Evolutionary conservation across 2,888 invertebrate species (phyloP).

Genomic region (Melinopterus prodromus): DNA sequence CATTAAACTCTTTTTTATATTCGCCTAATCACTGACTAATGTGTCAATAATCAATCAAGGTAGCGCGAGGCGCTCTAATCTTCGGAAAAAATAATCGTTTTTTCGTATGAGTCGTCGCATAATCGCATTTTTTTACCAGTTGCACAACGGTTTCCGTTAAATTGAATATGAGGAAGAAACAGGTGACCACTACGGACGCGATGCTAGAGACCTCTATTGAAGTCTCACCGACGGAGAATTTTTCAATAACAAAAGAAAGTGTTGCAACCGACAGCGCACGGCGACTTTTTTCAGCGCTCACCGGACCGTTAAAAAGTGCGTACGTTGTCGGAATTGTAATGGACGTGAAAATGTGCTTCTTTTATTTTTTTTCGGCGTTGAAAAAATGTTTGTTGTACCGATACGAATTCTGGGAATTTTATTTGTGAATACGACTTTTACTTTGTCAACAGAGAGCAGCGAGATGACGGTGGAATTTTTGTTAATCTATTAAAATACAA

Average conservation of each 20-base stretch:
- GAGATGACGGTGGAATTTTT: neutral
- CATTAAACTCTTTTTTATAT: neutral
- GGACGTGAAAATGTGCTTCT: neutral
- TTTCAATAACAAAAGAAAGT: neutral
- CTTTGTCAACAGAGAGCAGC: neutral
- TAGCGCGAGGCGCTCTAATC: neutral
- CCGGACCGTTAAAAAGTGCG: neutral
- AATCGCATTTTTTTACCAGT: neutral
- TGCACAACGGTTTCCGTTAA: neutral
- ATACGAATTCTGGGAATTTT: neutral
- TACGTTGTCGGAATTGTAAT: slow-evolving; percentile 4
- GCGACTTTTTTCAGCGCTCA: neutral
- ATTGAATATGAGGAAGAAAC: slow-evolving; percentile 4
- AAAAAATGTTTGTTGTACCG: neutral
- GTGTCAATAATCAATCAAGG: slow-evolving; percentile 4
- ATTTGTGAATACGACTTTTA: neutral
- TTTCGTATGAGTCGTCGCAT: neutral
- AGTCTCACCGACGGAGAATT: neutral
- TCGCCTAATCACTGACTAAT: neutral
- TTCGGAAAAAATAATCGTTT: neutral
- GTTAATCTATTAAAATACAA: too few species aligned
- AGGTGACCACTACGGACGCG: neutral
- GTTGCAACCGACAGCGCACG: neutral
- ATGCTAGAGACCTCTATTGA: neutral
- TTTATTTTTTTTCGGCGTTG: neutral